These are phyloP conservation scores for Pectinophora gossypiella DNA, from an alignment of 1,140 invertebrate genomes.

Conservation along the genomic window DNA sequence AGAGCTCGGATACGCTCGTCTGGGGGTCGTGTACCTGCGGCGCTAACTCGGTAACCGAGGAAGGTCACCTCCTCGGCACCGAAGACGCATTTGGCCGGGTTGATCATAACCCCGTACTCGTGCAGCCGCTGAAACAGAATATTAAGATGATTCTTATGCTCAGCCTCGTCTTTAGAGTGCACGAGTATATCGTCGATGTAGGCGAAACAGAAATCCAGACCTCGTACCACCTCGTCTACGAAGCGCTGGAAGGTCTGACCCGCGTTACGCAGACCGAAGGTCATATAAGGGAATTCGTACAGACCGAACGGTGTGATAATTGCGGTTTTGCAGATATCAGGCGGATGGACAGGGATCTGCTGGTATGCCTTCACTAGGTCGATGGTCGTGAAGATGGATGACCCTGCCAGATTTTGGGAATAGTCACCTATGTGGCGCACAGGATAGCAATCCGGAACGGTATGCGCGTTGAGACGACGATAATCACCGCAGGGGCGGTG, in stretches of 20 bases:
- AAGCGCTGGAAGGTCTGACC: not conserved
- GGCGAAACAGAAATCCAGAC: not conserved
- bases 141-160: not conserved
- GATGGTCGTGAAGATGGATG: not conserved
- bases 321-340: not conserved
- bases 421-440: not conserved
- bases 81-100: not conserved
- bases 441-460: conserved; percentile 13
- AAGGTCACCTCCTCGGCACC: not conserved
- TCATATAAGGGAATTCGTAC: no score
- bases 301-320: not conserved
- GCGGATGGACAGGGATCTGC: not conserved
- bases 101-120: not conserved
- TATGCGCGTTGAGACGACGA: conserved; percentile 54
- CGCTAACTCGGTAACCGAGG: not conserved
- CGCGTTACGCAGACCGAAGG: not conserved
- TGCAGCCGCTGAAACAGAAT: not conserved
- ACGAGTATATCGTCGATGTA: not conserved
- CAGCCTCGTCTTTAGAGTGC: not conserved
- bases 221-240: not conserved
- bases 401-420: not conserved
- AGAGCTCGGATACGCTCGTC: not conserved
- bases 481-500: conserved; percentile 68
- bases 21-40: not conserved
- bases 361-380: not conserved